These are phyloP conservation scores for Sinelater perroti DNA, from an alignment of 2,888 invertebrate species.

Conservation along the genomic window DNA sequence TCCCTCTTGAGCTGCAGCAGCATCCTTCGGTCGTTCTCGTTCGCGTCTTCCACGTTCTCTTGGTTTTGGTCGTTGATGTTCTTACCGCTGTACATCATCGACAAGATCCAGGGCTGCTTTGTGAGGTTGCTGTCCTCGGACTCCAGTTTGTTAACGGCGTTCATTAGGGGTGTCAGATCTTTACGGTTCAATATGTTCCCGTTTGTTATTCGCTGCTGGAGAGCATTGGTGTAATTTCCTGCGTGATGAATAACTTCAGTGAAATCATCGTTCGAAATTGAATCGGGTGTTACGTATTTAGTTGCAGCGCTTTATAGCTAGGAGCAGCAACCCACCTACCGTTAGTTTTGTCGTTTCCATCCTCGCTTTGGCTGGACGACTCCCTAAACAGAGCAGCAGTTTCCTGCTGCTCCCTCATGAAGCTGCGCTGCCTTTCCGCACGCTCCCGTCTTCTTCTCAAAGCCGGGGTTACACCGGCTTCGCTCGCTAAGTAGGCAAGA, in stretches of 20 bases:
- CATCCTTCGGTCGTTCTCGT: constrained; percentile 65
- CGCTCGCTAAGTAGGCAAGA: constrained; percentile 58
- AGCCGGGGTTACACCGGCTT: constrained; percentile 83
- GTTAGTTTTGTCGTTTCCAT: constrained; percentile 51
- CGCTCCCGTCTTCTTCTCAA: constrained; percentile 82
- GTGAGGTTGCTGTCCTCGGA: constrained; percentile 60
- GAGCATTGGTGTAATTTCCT: constrained; percentile 68
- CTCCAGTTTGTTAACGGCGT: constrained; percentile 66
- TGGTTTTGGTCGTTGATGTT: constrained; percentile 67
- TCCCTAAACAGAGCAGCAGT: constrained; percentile 64
- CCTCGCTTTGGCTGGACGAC: constrained; percentile 53
- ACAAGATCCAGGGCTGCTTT: constrained; percentile 58
- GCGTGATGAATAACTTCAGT: too few relatives aligned
- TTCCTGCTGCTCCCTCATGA: constrained; percentile 84
- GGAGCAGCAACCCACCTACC: constrained; percentile 51
- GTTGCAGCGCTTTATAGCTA: too few relatives aligned
- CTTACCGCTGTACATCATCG: constrained; percentile 47
- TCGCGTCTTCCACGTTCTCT: constrained; percentile 62
- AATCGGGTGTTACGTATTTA: too few relatives aligned
- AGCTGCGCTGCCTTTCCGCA: constrained; percentile 84
- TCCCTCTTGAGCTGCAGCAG: constrained; percentile 79
- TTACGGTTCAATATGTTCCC: constrained; percentile 66
- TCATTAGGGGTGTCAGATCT: constrained; percentile 65
- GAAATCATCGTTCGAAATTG: too few relatives aligned
- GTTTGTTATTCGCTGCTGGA: constrained; percentile 69